These are phyloP conservation scores for Digitonthophagus gazella DNA, from an alignment of 2,888 invertebrate species.

Conservation along the genomic window DNA sequence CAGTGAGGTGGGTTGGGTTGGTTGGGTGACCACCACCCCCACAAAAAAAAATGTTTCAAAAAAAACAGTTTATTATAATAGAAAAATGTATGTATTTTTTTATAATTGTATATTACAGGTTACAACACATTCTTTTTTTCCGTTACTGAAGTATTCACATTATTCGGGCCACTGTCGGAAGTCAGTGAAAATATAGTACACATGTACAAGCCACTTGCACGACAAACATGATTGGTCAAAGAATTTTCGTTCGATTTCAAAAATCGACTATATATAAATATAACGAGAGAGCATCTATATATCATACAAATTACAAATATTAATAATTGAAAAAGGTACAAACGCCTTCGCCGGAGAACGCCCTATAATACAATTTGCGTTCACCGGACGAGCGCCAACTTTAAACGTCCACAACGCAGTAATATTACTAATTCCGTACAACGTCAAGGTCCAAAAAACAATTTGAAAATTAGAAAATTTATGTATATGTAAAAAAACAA, in stretches of 20 bases:
- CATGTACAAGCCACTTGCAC: constrained; percentile 46
- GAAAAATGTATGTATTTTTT: constrained; percentile 40
- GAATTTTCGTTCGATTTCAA: constrained; percentile 38
- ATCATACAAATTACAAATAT: constrained; percentile 30
- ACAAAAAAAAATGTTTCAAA: constrained; percentile 5
- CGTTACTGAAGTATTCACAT: constrained; percentile 37
- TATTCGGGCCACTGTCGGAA: constrained; percentile 37
- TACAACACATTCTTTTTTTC: constrained; percentile 38
- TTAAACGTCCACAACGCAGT: background rate
- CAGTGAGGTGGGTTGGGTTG: too few relatives aligned
- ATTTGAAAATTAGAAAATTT: constrained; percentile 43
- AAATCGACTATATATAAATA: constrained; percentile 34
- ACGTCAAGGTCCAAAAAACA: constrained; percentile 35
- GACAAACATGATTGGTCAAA: constrained; percentile 44
- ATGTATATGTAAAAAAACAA: constrained; percentile 48
- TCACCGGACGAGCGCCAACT: too few relatives aligned
- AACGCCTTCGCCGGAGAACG: background rate
- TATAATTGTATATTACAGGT: constrained; percentile 39
- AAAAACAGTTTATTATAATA: constrained; percentile 26
- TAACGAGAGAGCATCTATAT: constrained; percentile 25
- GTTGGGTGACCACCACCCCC: too few relatives aligned
- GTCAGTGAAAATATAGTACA: constrained; percentile 39
- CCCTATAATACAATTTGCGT: background rate
- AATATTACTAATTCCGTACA: constrained; percentile 7
- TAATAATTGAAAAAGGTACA: background rate